Evolutionary conservation across 2,888 invertebrate species (phyloP), one percentile per base, ranked within the genome.

Genomic region (Listrodromus nycthemerus): DNA sequence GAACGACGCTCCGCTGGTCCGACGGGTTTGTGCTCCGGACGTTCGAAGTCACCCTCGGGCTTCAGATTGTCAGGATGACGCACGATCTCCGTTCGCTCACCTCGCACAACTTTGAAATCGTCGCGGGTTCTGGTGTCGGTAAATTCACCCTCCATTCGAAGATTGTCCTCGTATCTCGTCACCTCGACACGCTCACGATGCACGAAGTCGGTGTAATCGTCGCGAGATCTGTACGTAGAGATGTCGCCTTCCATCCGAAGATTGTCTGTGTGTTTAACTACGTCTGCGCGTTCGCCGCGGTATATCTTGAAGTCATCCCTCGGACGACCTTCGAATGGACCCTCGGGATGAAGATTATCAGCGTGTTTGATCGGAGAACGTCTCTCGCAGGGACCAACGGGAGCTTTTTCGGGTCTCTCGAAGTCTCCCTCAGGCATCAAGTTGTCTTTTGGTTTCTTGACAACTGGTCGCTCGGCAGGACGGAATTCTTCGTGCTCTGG

Each of bases 281-380:
- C 92, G 83, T 95, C 95, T 0, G 95, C 94, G 69, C 96, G 94
- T 89, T 96, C 96, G 6, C 95, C 95, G 75, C 94, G 94, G 0
- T 88, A 86, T 85, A 7, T 88, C 1, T 87, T 89, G 88, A 92
- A 93, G 67, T 92, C 87, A 0, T 94, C 91, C 21, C 92, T 93
- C 63, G 92, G 92, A 0, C 92, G 93, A 16, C 92, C 86, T 55
- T 93, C 92, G 86, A 94, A 94, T 5, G 93, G 93, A 30, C 73
- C 73, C 61, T 73, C 73, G 19, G 73, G 24, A 93, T 93, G 3
- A 10, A 96, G 94, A 90, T 96, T 96, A 69, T 19, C 94, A 93
- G 83, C 93, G 90, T 66, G 94, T 94, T 91, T 96, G 65, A 95
- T 94, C 58, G 94, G 95, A 80, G 94, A 94, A 5, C 95, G 94